These are phyloP conservation scores for Oscheius onirici DNA, from an alignment of 2,888 invertebrate species.

Conservation along the genomic window DNA sequence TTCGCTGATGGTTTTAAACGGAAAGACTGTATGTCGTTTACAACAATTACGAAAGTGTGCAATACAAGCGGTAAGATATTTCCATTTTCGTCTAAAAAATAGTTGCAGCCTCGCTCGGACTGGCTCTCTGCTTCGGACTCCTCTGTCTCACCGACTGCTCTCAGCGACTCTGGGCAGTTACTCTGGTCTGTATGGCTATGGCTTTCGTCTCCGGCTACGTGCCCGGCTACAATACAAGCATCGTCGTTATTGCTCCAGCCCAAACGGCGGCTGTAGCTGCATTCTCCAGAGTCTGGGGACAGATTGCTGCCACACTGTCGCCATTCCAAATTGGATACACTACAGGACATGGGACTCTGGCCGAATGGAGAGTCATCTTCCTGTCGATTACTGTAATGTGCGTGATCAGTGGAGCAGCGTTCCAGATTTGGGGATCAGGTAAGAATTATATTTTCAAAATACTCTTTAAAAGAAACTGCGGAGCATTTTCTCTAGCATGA, in stretches of 20 bases:
- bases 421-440: slow-evolving; percentile 69
- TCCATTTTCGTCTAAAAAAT: not conserved
- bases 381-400: slow-evolving; percentile 58
- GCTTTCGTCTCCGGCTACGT: slow-evolving; percentile 69
- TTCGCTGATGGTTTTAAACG: slow-evolving; percentile 61
- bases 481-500: too few relatives aligned
- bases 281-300: slow-evolving; percentile 64
- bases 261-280: slow-evolving; percentile 69
- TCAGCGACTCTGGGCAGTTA: slow-evolving; percentile 54
- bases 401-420: slow-evolving; percentile 64
- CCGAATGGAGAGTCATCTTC: slow-evolving; percentile 67
- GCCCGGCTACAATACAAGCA: slow-evolving; percentile 70
- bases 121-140: slow-evolving; percentile 61
- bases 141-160: slow-evolving; percentile 67
- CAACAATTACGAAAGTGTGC: slow-evolving; percentile 61
- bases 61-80: slow-evolving; percentile 67
- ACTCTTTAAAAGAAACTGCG: not conserved
- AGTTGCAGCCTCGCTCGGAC: slow-evolving; percentile 65
- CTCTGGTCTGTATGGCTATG: slow-evolving; percentile 63
- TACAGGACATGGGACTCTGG: slow-evolving; percentile 56
- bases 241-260: slow-evolving; percentile 67
- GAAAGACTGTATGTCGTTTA: slow-evolving; percentile 43
- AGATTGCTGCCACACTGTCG: slow-evolving; percentile 66
- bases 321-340: slow-evolving; percentile 66
- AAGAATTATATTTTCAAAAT: not conserved